Base-by-base conservation (phyloP, 2,888 invertebrate genomes). In the Synanthedon myopaeformis region DNA sequence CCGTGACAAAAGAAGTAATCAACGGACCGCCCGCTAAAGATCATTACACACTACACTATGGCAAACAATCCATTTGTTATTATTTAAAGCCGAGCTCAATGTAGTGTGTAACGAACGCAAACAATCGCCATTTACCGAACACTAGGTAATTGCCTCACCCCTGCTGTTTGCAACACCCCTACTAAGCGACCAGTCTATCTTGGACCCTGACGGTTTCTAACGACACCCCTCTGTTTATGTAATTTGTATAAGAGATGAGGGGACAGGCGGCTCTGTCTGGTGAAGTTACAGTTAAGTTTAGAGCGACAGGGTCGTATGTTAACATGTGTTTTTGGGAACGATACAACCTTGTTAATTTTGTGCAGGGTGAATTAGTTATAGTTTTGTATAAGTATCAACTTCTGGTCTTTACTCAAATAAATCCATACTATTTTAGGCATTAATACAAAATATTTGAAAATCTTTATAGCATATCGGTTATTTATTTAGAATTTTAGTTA, bases 1-100 rank as follows among this genome's bases (percentile, higher is more conserved):
- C 13, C 55, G 55, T 53, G 61, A 76, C 69, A 76, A 78, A 72
- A 66, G 67, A 66, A 65, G 62, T 72, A 73, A 79, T 79, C 69
- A 75, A 56, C 57, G 56, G 70, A 72, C 76, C 72, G 61, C 67
- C 71, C 70, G 71, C 70, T 70, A 70, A 71, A 67, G 66, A 57
- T 66, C 67, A 70, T 70, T 73, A 73, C 61, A 52, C 67, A 61
- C 65, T 67, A 67, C 63, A 71, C 71, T 66, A 66, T 63, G 65
- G 63, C 58, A 64, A 70, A 78, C 76, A 74, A 79, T 79, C 60
- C 63, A 79, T 82, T 80, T 77, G 79, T 79, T 79, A 80, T 81
- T 80, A 76, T 83, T 79, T 74, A 79, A 75, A 50, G 65, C 61
- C 65, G 59, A 70, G 73, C 75, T 70, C 62, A 58, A 61, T 61